Base-by-base conservation (phyloP, 2,797 vertebrate genomes). In the Peromyscus attwateri region DNA sequence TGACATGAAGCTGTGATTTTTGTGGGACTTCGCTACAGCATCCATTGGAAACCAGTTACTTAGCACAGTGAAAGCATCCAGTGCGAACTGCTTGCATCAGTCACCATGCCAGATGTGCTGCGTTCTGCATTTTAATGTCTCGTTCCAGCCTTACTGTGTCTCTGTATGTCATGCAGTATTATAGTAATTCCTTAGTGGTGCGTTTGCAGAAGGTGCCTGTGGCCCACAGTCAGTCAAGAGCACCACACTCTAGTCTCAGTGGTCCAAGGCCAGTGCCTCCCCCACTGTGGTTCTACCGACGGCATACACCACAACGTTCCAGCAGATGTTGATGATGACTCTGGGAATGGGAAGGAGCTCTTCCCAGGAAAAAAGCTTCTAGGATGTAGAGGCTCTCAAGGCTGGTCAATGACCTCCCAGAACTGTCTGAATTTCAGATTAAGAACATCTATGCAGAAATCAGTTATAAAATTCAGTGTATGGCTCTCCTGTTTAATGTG, bases 401-500 rank as follows among this genome's bases (percentile, higher is more conserved):
- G 25, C 6, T 70, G n/a, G 49, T 64, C 46, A 43, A 5, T 46
- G 27, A 62, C 16, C 6, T 77, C 55, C 68, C 17, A 90, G 10
- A 10, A 92, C 77, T 73, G 40, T 34, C 31, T 84, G 43, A 90
- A 87, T 40, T 55, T 57, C 70, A 55, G 21, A 55, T 94, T 70
- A 81, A 84, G 21, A 90, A 19, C 8, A 52, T 25, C n/a, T 81
- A 43, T 25, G 71, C 76, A 52, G 77, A 68, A 60, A 31, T 88
- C 82, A 76, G 80, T 79, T 73, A 73, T 62, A 81, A 93, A 52
- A 25, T 37, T 37, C 49, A 95, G 29, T 13, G 34, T n/a, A 68
- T 7, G 31, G 14, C 40, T 68, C 34, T 85, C 31, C 68, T 64
- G 73, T 68, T 88, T 81, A 46, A 89, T 27, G 0, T 83, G 21